Percentiles rank a stretch among this genome's conserved stretches.
These are phyloP conservation scores for Plutella xylostella DNA, from an alignment of 2,888 invertebrate species.

Conservation along the genomic window DNA sequence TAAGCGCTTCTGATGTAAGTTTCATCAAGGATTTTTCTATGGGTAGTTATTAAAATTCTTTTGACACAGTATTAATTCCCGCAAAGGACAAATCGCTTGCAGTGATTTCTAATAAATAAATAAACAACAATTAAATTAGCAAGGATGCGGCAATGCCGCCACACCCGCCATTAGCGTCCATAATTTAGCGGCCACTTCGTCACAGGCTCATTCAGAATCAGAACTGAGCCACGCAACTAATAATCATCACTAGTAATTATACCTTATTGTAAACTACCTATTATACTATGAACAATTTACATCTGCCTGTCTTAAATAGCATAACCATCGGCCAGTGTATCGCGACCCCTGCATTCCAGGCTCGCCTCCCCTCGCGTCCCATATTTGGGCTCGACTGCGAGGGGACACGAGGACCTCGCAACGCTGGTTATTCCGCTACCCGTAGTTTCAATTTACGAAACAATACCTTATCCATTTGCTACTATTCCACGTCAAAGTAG, in stretches of 20 bases:
- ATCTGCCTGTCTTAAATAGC: conserved; percentile 49
- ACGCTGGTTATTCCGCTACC: conserved; percentile 41
- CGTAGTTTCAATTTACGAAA: conserved; percentile 67
- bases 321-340: conserved; percentile 27
- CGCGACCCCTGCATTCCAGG: conserved; percentile 25
- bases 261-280: conserved; percentile 54
- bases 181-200: too few relatives aligned
- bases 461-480: conserved; percentile 69
- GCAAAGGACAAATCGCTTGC: too few relatives aligned
- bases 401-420: conserved; percentile 30
- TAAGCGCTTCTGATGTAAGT: too few relatives aligned
- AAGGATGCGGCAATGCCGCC: too few relatives aligned
- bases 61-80: too few relatives aligned
- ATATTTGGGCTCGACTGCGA: conserved; percentile 17
- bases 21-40: too few relatives aligned
- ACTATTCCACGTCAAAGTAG: conserved; percentile 66
- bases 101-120: too few relatives aligned
- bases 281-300: conserved; percentile 31
- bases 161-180: too few relatives aligned
- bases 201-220: too few relatives aligned
- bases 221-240: too few relatives aligned
- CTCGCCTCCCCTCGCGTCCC: conserved; percentile 20
- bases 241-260: conserved; percentile 56
- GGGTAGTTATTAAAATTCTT: too few relatives aligned
- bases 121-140: too few relatives aligned